phyloP scores from a whole-genome alignment of 2,797 vertebrate species.

The Xiphophorus birchmanni region DNA sequence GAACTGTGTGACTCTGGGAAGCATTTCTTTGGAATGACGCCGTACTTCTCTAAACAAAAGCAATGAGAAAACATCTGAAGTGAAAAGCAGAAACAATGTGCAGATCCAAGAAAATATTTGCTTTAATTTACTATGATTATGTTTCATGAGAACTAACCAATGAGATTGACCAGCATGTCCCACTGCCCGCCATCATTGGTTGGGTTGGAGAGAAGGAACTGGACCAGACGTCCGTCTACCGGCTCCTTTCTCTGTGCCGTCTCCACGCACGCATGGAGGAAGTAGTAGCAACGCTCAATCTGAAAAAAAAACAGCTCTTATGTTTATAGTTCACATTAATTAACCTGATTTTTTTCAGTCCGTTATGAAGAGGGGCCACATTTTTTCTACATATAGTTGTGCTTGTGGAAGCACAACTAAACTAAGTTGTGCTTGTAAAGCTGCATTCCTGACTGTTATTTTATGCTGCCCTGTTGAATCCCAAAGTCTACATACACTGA shows the following conservation, averaged over 20 bases:
- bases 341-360: neutral
- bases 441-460: neutral
- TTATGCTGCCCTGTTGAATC: neutral
- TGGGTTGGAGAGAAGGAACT: constrained; percentile 94
- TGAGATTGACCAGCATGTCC: constrained; percentile 98
- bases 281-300: constrained; percentile 96
- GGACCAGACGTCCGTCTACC: constrained; percentile 91
- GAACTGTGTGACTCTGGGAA: constrained; percentile 97
- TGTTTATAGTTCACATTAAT: neutral
- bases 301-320: constrained; percentile 52
- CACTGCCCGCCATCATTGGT: constrained; percentile 97
- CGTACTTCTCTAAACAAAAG: constrained; percentile 89
- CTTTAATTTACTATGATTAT: neutral
- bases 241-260: constrained; percentile 92
- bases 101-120: neutral
- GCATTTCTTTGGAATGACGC: constrained; percentile 96
- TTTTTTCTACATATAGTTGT: neutral
- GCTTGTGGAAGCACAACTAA: neutral
- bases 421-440: too few relatives aligned
- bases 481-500: neutral
- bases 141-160: constrained; percentile 82
- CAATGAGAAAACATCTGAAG: neutral
- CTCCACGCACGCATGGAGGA: constrained; percentile 92
- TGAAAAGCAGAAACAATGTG: neutral
- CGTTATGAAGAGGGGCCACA: neutral